phyloP scores from a whole-genome alignment of 2,888 invertebrate genomes.

The Lapara coniferarum region DNA sequence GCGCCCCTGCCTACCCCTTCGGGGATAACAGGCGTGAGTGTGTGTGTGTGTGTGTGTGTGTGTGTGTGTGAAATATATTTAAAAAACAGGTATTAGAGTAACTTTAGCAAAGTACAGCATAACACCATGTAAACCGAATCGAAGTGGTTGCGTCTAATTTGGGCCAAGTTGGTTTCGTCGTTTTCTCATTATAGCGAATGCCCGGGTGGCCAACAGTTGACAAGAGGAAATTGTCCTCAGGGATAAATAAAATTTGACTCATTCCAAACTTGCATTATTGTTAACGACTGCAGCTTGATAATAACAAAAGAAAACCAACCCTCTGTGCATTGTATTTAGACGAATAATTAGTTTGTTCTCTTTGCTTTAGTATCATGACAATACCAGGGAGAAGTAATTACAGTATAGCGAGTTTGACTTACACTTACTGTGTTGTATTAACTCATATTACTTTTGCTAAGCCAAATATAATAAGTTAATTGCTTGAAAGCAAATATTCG shows the following conservation, averaged over 20 bases:
- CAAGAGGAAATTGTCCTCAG: slow-evolving; percentile 78
- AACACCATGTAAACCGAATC: slow-evolving; percentile 61
- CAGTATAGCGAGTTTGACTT: slow-evolving; percentile 5
- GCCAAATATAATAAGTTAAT: not conserved
- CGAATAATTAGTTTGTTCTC: slow-evolving; percentile 5
- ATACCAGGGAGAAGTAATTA: not conserved
- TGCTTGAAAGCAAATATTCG: not conserved
- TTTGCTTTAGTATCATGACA: slow-evolving; percentile 1
- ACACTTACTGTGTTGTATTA: not conserved
- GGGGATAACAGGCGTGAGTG: no score
- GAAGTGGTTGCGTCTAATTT: slow-evolving; percentile 68
- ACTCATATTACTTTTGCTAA: not conserved
- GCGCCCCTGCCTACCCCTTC: no score
- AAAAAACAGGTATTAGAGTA: no score
- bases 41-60: no score
- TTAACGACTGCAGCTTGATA: slow-evolving; percentile 64
- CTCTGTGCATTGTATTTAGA: slow-evolving; percentile 7
- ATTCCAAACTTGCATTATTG: slow-evolving; percentile 69
- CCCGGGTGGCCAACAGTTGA: slow-evolving; percentile 77
- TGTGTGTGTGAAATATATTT: no score
- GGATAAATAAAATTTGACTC: slow-evolving; percentile 78
- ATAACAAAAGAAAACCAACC: slow-evolving; percentile 40
- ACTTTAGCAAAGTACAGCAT: not conserved
- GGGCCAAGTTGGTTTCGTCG: slow-evolving; percentile 72
- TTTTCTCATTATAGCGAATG: slow-evolving; percentile 75